phyloP scores from a whole-genome alignment of 2,797 vertebrate genomes.

The Selene dorsalis region DNA sequence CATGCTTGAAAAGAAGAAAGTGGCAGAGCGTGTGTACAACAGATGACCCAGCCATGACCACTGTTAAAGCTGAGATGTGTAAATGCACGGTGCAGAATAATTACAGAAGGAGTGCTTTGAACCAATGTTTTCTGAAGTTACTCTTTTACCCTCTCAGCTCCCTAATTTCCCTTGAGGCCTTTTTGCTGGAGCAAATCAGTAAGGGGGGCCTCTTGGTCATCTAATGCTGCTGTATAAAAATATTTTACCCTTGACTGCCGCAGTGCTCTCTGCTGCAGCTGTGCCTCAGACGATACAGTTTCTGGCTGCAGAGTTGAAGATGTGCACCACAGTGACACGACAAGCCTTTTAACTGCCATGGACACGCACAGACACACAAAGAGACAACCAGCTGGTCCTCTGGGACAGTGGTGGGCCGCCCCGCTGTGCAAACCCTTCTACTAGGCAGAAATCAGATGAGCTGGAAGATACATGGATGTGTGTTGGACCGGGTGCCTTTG shows the following conservation, averaged over 20 bases:
- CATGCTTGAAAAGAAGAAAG: not conserved
- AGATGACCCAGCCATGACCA: not conserved
- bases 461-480: conserved; percentile 3
- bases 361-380: not conserved
- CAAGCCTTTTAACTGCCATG: conserved; percentile 16
- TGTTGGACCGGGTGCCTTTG: not conserved
- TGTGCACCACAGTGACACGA: conserved; percentile 4
- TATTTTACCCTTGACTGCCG: conserved; percentile 39
- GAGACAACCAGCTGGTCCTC: not conserved
- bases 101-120: conserved; percentile 6
- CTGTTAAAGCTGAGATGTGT: conserved; percentile 21
- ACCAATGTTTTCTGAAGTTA: conserved; percentile 3
- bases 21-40: not conserved
- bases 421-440: conserved; percentile 27
- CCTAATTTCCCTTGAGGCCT: conserved; percentile 38
- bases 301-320: conserved; percentile 24
- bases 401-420: conserved; percentile 15
- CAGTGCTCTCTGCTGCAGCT: conserved; percentile 39
- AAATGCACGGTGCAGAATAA: conserved; percentile 8
- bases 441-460: conserved; percentile 21
- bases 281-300: not conserved
- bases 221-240: conserved; percentile 27
- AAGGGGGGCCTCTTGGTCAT: not conserved
- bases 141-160: conserved; percentile 15
- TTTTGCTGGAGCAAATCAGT: conserved; percentile 14